Conservation (phyloP, 2,888 invertebrate species). For the Calameuta idolon region DNA sequence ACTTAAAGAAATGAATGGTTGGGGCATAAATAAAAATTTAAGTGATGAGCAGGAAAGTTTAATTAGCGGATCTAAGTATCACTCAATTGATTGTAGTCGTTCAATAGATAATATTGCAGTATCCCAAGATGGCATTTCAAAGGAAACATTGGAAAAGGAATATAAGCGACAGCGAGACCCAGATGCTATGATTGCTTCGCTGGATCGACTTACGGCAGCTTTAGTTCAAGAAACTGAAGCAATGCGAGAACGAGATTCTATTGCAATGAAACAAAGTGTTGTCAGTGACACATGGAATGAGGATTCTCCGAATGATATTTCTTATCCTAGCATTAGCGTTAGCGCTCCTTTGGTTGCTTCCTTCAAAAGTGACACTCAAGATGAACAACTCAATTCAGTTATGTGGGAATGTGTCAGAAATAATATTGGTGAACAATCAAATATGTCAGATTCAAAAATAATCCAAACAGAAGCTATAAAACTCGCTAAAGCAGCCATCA, state of each 20-base stretch:
- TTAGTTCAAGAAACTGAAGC: constrained; percentile 76
- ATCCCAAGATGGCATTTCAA: constrained; percentile 6
- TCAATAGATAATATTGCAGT: constrained; percentile 11
- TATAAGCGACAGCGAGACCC: constrained; percentile 72
- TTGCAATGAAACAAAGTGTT: constrained; percentile 63
- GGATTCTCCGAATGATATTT: constrained; percentile 82
- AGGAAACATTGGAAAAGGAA: constrained; percentile 48
- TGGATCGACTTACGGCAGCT: constrained; percentile 75
- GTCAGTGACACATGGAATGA: constrained; percentile 83
- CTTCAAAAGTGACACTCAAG: constrained; percentile 73
- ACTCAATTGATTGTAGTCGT: constrained; percentile 17
- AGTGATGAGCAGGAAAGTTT: not conserved
- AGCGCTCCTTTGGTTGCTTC: constrained; percentile 80
- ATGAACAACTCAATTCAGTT: constrained; percentile 46
- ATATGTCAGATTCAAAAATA: constrained; percentile 77
- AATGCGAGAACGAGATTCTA: constrained; percentile 67
- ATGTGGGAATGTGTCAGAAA: constrained; percentile 23
- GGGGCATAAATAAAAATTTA: not conserved
- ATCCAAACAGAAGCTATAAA: constrained; percentile 84
- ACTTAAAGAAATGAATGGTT: not conserved
- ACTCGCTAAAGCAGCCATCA: constrained; percentile 72
- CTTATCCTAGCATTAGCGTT: constrained; percentile 84
- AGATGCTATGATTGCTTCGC: constrained; percentile 76
- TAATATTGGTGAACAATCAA: constrained; percentile 64
- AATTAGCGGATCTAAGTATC: constrained; percentile 5